phyloP scores from a whole-genome alignment of 2,797 vertebrate species.

The Anabas testudineus region DNA sequence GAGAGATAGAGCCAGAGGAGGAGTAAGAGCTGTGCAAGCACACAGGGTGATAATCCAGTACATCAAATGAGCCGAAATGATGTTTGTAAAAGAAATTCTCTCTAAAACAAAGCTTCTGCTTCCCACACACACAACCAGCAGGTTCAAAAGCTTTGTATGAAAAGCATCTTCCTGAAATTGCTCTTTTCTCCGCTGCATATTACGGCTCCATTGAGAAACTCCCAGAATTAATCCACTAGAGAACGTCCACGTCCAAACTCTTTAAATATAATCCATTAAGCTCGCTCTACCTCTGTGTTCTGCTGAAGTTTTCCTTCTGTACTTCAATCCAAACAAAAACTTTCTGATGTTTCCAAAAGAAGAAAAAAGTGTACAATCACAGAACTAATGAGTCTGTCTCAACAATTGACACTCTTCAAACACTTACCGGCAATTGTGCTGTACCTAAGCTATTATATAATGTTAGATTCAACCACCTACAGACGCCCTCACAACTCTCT shows the following conservation, averaged over 20 bases:
- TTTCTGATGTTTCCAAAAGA: constrained; percentile 16
- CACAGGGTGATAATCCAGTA: constrained; percentile 43
- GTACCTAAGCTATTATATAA: constrained; percentile 64
- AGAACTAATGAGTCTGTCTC: constrained; percentile 19
- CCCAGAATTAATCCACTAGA: constrained; percentile 27
- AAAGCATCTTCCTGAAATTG: constrained; percentile 32
- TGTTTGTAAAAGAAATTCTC: constrained; percentile 44
- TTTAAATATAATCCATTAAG: constrained; percentile 20
- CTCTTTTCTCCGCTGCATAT: constrained; percentile 38
- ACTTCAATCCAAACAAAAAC: constrained; percentile 27
- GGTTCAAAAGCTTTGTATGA: constrained; percentile 32
- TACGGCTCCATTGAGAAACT: constrained; percentile 43
- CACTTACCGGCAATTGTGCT: constrained; percentile 41
- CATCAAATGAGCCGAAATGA: constrained; percentile 45
- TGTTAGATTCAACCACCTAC: constrained; percentile 64
- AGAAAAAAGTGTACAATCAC: constrained; percentile 10
- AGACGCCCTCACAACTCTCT: constrained; percentile 59
- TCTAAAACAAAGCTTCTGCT: constrained; percentile 56
- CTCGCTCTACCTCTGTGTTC: constrained; percentile 7
- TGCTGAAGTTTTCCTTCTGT: constrained; percentile 27
- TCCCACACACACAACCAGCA: constrained; percentile 63
- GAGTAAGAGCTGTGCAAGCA: constrained; percentile 39
- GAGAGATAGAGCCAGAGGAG: constrained; percentile 56
- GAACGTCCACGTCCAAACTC: constrained; percentile 30
- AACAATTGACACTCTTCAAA: constrained; percentile 53